Base-by-base conservation (phyloP, 1,140 invertebrate species). In the Aradophagus sp. region DNA sequence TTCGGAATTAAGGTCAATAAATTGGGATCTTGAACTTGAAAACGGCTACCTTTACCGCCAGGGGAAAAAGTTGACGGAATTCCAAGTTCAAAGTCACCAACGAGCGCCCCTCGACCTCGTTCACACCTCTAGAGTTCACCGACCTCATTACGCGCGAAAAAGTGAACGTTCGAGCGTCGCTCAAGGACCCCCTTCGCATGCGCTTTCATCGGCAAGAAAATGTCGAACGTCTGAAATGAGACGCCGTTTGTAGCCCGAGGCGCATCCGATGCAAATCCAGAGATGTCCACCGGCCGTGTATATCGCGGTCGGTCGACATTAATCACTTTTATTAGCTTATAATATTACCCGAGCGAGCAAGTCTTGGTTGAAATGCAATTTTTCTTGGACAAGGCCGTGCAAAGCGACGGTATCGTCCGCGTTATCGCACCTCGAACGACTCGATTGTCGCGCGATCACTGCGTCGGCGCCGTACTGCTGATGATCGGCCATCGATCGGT, bases 311-410 rank as follows among this genome's bases (percentile, higher is more conserved):
- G 14, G 50, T 29, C 14, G 53, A 53, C 61, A 68, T 73, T 80
- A 79, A 79, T 81, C 77, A 80, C 76, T 80, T 80, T 81, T 80
- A 80, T 80, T 80, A 77, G 78, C 74, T 81, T 79, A 80, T 79
- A 79, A 80, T 80, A 81, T 80, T 79, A 77, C 73, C 69, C 68
- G 74, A 50, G 65, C 73, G 74, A 67, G 75, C 68, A 73, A 72
- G 66, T 75, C 74, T 63, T 77, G 76, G 78, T 80, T 80, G 77
- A 74, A 79, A 71, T 53, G 76, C 77, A 79, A 81, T 81, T 79
- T 78, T 77, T 79, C 76, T 80, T 56, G 45, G 58, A 11, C 59
- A 72, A 58, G 77, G 78, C 79, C 76, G 77, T 73, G 74, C 61
- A 66, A 72, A 78, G 67, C 75, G 76, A 73, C 77, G 69, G 31